These are phyloP conservation scores for Ictalurus furcatus DNA, from an alignment of 2,113 vertebrate genomes.

Conservation along the genomic window DNA sequence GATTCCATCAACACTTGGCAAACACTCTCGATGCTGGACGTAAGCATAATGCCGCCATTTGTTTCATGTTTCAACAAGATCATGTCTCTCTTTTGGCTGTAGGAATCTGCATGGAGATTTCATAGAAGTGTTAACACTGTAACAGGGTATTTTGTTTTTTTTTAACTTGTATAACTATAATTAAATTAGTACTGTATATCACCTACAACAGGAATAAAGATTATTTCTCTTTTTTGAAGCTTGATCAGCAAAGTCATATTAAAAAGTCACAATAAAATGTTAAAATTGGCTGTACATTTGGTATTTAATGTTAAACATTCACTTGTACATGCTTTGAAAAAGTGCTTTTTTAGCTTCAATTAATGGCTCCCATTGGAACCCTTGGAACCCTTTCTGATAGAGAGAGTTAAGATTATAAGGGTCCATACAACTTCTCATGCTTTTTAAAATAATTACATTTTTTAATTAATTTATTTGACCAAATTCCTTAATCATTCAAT, in stretches of 20 bases:
- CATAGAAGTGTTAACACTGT: not conserved
- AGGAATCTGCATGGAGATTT: conserved; percentile 15
- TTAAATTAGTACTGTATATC: not conserved
- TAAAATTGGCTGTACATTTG: not conserved
- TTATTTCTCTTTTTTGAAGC: not conserved
- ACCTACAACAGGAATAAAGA: not conserved
- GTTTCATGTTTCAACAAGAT: conserved; percentile 67
- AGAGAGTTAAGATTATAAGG: not conserved
- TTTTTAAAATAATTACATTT: not conserved
- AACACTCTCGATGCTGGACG: conserved; percentile 33
- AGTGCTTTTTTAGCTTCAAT: not conserved
- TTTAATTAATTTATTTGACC: not conserved
- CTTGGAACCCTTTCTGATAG: not conserved
- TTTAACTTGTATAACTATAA: not conserved
- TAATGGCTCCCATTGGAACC: not conserved
- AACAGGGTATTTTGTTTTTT: not conserved
- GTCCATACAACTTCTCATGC: not conserved
- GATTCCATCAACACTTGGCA: conserved; percentile 74
- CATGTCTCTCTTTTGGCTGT: conserved; percentile 50
- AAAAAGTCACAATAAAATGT: not conserved
- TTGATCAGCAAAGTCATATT: not conserved
- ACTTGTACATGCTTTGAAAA: not conserved
- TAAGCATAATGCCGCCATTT: conserved; percentile 64
- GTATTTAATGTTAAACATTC: not conserved
- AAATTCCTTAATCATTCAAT: not conserved